Evolutionary conservation across 2,888 invertebrate genomes (phyloP), one percentile per base, ranked within the genome.

Genomic region (Malacosoma neustria): DNA sequence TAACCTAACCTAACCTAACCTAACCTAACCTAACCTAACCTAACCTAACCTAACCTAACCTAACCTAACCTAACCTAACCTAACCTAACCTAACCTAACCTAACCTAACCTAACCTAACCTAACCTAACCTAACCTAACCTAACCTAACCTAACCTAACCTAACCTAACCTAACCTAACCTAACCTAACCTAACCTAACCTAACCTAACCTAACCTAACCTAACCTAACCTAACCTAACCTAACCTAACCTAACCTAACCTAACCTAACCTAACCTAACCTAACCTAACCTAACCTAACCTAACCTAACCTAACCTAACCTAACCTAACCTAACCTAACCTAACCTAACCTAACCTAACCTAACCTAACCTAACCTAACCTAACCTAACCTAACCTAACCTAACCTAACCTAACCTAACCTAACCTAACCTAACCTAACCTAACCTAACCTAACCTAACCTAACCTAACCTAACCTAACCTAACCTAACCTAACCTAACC

Each of bases 21-120:
- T 40, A 35, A 35, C 33, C 33, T 38, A 38, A 40, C 41, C 39
- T 40, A 38, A 42, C 41, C 40, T 40, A 40, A 37, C 34, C 38
- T 34, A 38, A 38, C 38, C 41, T 36, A 38, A 33, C 38, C 38
- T 38, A 41, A 39, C 40, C 40, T 39, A 38, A 42, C 45, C 42
- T 37, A 42, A 40, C 42, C 40, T 39, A 45, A 45, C 45, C 37
- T 39, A 42, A 42, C 45, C 42, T 41, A 42, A 45, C 45, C 40
- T 35, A 35, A 35, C 32, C 32, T 38, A 36, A 34, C 35, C 33
- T 39, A 34, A 11, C 22, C 6, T 22, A 22, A 11, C 9, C 14
- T 15, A 15, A 14, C 11, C 14, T n/a, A 13, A 33, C n/a, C 9
- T 13, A 36, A 35, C 36, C 33, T 39, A 34, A 11, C 22, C 6